Evolutionary conservation across 1,140 invertebrate genomes (phyloP).

Genomic region (Acyrthosiphon pisum): DNA sequence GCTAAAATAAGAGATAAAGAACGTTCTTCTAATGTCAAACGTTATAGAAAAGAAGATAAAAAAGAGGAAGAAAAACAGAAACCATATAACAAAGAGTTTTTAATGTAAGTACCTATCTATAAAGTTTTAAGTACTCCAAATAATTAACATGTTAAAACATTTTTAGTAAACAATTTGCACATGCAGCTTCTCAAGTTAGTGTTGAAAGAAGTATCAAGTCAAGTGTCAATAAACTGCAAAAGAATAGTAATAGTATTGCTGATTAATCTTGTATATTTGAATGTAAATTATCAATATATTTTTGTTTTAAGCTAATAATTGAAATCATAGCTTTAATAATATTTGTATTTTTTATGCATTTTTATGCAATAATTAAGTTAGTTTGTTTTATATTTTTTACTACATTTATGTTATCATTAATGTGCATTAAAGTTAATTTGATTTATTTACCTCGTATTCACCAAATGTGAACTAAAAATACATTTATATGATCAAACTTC

Average conservation of each 20-base stretch:
- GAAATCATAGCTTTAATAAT: neutral
- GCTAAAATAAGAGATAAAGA: constrained; percentile 76
- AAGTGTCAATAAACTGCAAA: constrained; percentile 83
- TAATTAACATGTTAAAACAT: constrained; percentile 58
- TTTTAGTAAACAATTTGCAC: constrained; percentile 73
- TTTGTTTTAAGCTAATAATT: neutral
- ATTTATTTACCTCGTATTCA: neutral
- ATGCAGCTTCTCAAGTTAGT: constrained; percentile 71
- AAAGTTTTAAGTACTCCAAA: neutral
- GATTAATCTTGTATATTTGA: neutral
- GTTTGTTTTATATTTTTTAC: neutral
- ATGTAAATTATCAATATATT: neutral
- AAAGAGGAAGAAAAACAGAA: constrained; percentile 67
- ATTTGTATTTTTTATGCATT: no score
- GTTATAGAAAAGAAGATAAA: constrained; percentile 71
- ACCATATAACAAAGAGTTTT: constrained; percentile 62
- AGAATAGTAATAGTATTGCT: constrained; percentile 25
- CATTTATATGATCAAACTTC: neutral
- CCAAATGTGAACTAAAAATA: neutral
- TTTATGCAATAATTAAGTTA: neutral
- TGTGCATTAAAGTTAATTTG: neutral
- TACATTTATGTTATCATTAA: neutral
- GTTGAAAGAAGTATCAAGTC: constrained; percentile 80
- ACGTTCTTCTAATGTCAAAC: constrained; percentile 70
- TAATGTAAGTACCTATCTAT: constrained; percentile 64